These are phyloP conservation scores for Schizothorax lantsangensis DNA, from an alignment of 2,797 vertebrate species.

Conservation along the genomic window DNA sequence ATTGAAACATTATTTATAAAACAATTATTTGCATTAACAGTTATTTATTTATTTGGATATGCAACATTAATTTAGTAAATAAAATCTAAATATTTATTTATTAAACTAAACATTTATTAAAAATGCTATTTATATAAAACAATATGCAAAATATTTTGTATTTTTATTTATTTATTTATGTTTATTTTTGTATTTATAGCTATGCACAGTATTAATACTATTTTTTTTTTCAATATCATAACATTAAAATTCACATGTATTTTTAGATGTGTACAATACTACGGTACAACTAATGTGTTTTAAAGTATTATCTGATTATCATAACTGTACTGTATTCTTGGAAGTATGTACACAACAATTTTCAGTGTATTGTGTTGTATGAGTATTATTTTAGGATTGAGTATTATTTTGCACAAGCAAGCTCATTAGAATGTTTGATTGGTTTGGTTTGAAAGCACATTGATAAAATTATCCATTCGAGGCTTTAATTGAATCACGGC, in stretches of 20 bases:
- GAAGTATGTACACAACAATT: not conserved
- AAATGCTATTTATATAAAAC: not conserved
- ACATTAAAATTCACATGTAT: not conserved
- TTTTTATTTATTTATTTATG: not conserved
- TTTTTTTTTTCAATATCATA: too few species aligned
- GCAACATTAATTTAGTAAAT: not conserved
- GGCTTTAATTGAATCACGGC: not conserved
- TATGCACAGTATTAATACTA: not conserved
- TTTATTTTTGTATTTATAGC: too few species aligned
- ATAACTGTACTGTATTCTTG: not conserved
- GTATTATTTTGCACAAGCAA: not conserved
- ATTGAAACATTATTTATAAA: too few species aligned
- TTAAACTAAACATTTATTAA: not conserved
- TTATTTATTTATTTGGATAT: not conserved
- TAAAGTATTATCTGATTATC: not conserved
- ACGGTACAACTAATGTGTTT: not conserved
- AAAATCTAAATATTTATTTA: not conserved
- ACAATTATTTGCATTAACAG: too few species aligned
- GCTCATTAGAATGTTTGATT: not conserved
- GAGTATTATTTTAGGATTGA: not conserved
- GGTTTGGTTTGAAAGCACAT: not conserved
- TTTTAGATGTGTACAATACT: not conserved
- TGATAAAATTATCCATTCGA: not conserved
- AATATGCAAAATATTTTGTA: not conserved
- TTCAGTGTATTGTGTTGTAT: not conserved